These are phyloP conservation scores for Halichoeres trimaculatus DNA, from an alignment of 2,113 vertebrate species.

Conservation along the genomic window DNA sequence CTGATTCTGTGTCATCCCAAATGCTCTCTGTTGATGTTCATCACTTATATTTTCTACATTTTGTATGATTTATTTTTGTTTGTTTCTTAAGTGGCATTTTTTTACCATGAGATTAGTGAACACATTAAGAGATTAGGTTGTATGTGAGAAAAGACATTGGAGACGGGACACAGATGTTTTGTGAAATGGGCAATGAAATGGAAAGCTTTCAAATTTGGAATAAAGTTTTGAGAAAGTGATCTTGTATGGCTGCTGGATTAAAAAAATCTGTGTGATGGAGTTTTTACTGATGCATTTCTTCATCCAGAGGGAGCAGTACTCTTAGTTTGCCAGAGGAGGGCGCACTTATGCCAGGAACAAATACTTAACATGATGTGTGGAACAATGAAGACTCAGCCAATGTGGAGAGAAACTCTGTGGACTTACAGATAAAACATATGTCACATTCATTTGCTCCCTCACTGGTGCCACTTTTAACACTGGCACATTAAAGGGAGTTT, in stretches of 20 bases:
- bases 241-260: neutral
- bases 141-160: slow-evolving; percentile 60
- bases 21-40: slow-evolving; percentile 48
- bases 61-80: slow-evolving; percentile 64
- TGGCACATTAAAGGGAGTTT: slow-evolving; percentile 63
- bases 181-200: slow-evolving; percentile 56
- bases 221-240: slow-evolving; percentile 71
- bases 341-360: slow-evolving; percentile 17
- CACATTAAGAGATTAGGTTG: slow-evolving; percentile 70
- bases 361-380: neutral
- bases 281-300: neutral
- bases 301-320: slow-evolving; percentile 10
- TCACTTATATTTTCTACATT: slow-evolving; percentile 65
- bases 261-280: neutral
- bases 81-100: slow-evolving; percentile 61
- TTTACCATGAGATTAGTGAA: slow-evolving; percentile 69
- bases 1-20: slow-evolving; percentile 54
- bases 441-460: neutral
- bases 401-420: neutral
- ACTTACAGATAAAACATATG: neutral
- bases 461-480: slow-evolving; percentile 12
- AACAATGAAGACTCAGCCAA: neutral
- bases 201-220: slow-evolving; percentile 73
- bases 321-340: slow-evolving; percentile 50
- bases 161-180: slow-evolving; percentile 36